A percentile compares a stretch with the other conserved stretches of the same genome.
These are phyloP conservation scores for Sebastes vulpes DNA, from an alignment of 2,797 vertebrate species.

Conservation along the genomic window DNA sequence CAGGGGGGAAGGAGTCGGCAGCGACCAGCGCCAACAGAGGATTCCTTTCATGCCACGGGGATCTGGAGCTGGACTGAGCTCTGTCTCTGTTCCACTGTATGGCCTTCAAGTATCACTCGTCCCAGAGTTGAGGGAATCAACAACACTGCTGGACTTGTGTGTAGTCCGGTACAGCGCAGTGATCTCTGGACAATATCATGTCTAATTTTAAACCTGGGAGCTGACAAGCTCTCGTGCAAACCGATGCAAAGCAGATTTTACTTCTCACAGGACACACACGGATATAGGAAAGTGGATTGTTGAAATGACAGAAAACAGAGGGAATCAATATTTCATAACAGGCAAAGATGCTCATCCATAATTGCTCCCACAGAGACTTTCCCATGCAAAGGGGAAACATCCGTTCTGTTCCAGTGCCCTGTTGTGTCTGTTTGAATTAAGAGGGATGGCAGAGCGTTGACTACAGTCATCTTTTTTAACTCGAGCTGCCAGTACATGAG, in stretches of 20 bases:
- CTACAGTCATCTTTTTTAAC: slow-evolving; percentile 27
- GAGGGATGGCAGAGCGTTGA: slow-evolving; percentile 6
- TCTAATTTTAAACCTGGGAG: slow-evolving; percentile 15
- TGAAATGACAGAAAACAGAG: slow-evolving; percentile 28
- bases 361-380: slow-evolving; percentile 69
- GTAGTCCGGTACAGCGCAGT: background rate
- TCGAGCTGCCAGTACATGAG: slow-evolving; percentile 22
- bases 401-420: slow-evolving; percentile 18
- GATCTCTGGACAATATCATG: slow-evolving; percentile 21
- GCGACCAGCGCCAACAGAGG: slow-evolving; percentile 59
- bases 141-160: slow-evolving; percentile 9
- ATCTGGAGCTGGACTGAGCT: slow-evolving; percentile 60
- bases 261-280: background rate
- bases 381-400: slow-evolving; percentile 28
- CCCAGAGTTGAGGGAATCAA: background rate
- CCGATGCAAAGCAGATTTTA: background rate
- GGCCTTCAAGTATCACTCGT: slow-evolving; percentile 39
- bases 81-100: slow-evolving; percentile 42
- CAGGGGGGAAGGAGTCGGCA: slow-evolving; percentile 14
- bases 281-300: background rate
- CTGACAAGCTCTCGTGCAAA: background rate
- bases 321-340: slow-evolving; percentile 67
- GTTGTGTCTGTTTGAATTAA: slow-evolving; percentile 48
- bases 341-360: slow-evolving; percentile 44
- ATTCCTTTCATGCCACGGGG: slow-evolving; percentile 77